A percentile compares a stretch with the other conserved stretches of the same genome.
Evolutionary conservation across 2,797 vertebrate species (phyloP).

Genomic region (Sebastes goodei): DNA sequence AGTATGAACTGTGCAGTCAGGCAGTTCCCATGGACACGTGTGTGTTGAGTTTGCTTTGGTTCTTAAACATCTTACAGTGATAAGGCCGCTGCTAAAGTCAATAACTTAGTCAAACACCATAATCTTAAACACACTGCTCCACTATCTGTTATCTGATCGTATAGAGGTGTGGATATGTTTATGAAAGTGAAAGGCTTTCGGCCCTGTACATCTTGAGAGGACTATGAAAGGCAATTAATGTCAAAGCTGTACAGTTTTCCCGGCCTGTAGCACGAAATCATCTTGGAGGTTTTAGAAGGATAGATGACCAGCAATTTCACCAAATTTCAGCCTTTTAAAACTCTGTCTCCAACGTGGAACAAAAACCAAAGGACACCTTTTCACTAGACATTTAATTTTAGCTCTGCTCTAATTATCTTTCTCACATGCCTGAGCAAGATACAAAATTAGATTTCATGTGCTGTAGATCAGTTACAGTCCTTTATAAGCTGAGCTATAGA

Average conservation of each 20-base stretch:
- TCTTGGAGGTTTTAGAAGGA: not conserved
- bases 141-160: constrained; percentile 32
- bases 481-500: not conserved
- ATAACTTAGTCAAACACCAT: constrained; percentile 52
- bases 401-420: not conserved
- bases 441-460: not conserved
- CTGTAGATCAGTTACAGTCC: constrained; percentile 14
- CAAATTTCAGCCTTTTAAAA: not conserved
- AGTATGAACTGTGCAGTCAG: not conserved
- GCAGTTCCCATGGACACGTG: constrained; percentile 30
- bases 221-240: not conserved
- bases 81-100: constrained; percentile 38
- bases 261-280: not conserved
- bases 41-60: constrained; percentile 34
- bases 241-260: not conserved
- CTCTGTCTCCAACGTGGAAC: not conserved
- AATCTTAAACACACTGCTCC: constrained; percentile 43
- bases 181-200: constrained; percentile 31
- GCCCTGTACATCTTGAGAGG: not conserved
- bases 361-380: not conserved
- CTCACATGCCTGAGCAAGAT: not conserved
- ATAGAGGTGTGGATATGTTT: constrained; percentile 37
- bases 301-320: not conserved
- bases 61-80: constrained; percentile 37
- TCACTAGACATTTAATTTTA: not conserved